Base-by-base conservation (phyloP, 2,888 invertebrate species). In the Ichneumoninae sp. region DNA sequence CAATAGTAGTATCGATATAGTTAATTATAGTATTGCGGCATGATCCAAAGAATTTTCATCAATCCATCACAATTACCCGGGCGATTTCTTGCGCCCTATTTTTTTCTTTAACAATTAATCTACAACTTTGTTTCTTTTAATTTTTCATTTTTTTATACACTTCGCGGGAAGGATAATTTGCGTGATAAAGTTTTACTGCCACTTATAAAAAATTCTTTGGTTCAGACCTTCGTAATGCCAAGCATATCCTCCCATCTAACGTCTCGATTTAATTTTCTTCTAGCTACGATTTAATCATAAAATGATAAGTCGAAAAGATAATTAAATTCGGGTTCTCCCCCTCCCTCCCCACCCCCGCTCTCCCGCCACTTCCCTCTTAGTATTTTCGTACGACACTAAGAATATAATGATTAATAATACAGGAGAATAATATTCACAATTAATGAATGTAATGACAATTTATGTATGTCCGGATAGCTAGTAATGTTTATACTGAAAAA, bases 41-140 rank as follows among this genome's bases (percentile, higher is more conserved):
- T 89, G 90, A 92, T 86, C 91, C 92, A 91, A 92, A 92, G 92
- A 89, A 91, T 91, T 92, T 90, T 85, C 80, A 72, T 71, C 57
- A 76, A 83, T 71, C 54, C 83, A 57, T 71, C 33, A 47, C 19
- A 65, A 60, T 36, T 70, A 52, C 52, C 5, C 22, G 7, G 16
- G 60, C n/a, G 26, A 19, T 50, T 19, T 70, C 33, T 74, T 36
- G 22, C 33, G 52, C 16, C 47, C 5, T n/a, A 30, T 22, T 40
- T 50, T 50, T 50, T 66, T 40, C 10, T 84, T 79, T 77, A 85
- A 74, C 71, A 81, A 81, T 80, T 72, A 80, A 80, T 77, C 72
- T 70, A 71, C 80, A 84, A 57, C 22, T 57, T 57, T 57, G 10
- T 22, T n/a, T 26, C 22, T 26, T 26, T 47, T 47, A 47, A 47